phyloP scores from a whole-genome alignment of 2,888 invertebrate species.

The Phania funesta region DNA sequence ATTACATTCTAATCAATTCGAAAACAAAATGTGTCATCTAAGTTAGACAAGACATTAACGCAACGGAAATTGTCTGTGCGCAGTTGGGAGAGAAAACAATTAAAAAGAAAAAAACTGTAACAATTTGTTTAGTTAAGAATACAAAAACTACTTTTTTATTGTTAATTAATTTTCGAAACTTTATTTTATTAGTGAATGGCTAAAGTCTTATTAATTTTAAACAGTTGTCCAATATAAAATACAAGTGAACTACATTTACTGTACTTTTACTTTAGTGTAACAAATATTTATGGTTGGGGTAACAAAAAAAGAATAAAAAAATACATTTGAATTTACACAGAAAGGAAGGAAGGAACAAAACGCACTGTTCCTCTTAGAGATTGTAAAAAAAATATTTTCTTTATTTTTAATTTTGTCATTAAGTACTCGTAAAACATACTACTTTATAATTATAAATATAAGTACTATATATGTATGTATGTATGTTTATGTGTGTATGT shows the following conservation, averaged over 20 bases:
- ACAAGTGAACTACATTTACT: neutral
- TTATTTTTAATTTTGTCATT: constrained; percentile 6
- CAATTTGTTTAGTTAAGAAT: neutral
- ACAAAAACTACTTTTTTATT: neutral
- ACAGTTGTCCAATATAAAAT: no score
- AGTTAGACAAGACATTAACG: no score
- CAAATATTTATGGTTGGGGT: neutral
- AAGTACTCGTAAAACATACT: no score
- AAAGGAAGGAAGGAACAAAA: neutral
- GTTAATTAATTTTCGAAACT: neutral
- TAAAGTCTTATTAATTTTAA: neutral
- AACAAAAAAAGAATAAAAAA: neutral
- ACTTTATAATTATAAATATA: no score
- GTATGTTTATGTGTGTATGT: no score
- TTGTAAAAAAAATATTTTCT: constrained; percentile 5
- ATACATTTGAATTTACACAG: neutral
- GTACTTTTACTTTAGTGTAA: neutral
- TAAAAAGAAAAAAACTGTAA: neutral
- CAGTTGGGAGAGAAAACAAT: neutral
- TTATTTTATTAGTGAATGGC: constrained; percentile 4
- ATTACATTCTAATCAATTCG: no score
- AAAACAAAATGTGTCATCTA: no score
- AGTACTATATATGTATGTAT: no score
- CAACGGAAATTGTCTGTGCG: neutral
- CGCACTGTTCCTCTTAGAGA: neutral